Percentiles rank a stretch among this genome's conserved stretches.
phyloP scores from a whole-genome alignment of 2,113 vertebrate genomes.

The Puffinus mauretanicus region DNA sequence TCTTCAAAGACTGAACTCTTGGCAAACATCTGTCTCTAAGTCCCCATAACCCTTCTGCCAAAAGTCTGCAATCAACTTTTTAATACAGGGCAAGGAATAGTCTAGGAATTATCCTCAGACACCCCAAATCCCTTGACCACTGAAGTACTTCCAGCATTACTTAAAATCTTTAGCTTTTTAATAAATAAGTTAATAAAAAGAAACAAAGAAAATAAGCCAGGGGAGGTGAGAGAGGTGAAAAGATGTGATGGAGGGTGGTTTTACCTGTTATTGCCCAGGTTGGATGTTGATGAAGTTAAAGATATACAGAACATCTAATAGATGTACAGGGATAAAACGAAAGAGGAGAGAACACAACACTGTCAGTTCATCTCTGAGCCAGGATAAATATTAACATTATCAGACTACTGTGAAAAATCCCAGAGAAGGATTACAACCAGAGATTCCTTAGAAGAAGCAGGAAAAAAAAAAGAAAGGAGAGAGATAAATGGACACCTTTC shows the following conservation, averaged over 20 bases:
- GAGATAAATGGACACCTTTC: constrained; percentile 74
- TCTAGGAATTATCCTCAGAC: not conserved
- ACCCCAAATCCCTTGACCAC: not conserved
- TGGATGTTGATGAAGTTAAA: not conserved
- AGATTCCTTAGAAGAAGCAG: constrained; percentile 75
- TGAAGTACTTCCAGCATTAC: not conserved
- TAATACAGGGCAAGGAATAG: not conserved
- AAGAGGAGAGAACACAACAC: not conserved
- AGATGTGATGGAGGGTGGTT: not conserved
- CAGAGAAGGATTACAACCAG: constrained; percentile 75
- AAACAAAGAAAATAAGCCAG: not conserved
- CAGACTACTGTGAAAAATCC: constrained; percentile 82
- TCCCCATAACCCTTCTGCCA: not conserved
- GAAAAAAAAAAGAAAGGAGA: not conserved
- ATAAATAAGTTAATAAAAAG: not conserved
- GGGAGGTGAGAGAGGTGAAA: not conserved
- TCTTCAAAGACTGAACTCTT: not conserved
- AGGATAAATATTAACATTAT: constrained; percentile 86
- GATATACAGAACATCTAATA: constrained; percentile 21
- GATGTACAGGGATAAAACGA: constrained; percentile 46
- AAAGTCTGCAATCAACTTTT: not conserved
- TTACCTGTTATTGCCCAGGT: not conserved
- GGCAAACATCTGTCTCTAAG: not conserved
- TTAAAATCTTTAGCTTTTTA: not conserved
- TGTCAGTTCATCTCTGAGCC: constrained; percentile 67